These are phyloP conservation scores for Cataglyphis rosenhaueri DNA, from an alignment of 2,888 invertebrate species.

Conservation along the genomic window DNA sequence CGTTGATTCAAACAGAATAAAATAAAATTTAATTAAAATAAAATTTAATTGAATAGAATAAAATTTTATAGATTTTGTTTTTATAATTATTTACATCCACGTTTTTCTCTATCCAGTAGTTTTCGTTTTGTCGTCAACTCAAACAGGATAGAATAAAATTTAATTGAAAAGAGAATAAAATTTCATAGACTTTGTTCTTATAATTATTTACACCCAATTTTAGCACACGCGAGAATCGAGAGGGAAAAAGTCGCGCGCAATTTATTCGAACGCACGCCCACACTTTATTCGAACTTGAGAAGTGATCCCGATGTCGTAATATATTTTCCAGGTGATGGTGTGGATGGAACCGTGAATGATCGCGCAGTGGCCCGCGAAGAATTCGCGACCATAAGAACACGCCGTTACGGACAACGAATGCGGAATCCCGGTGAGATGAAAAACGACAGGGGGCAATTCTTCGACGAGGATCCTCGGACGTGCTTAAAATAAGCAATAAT, in stretches of 20 bases:
- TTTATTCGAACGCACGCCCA: not conserved
- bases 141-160: not conserved
- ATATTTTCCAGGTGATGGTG: slow-evolving; percentile 63
- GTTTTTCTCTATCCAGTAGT: not conserved
- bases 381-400: slow-evolving; percentile 60
- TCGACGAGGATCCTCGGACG: slow-evolving; percentile 31
- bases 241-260: not conserved
- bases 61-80: slow-evolving; percentile 23
- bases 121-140: not conserved
- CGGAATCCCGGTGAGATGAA: slow-evolving; percentile 20
- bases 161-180: not conserved
- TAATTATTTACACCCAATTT: not conserved
- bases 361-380: slow-evolving; percentile 16
- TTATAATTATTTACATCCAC: not conserved
- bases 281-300: slow-evolving; percentile 43
- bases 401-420: not conserved
- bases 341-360: not conserved
- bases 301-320: slow-evolving; percentile 27
- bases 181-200: slow-evolving; percentile 11
- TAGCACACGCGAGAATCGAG: not conserved
- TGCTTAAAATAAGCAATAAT: not conserved
- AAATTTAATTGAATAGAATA: slow-evolving; percentile 4
- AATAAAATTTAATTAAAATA: not conserved
- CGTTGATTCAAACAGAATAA: not conserved
- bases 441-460: slow-evolving; percentile 23